Base-by-base conservation (phyloP, 2,888 invertebrate species). In the Dione vanillae region DNA sequence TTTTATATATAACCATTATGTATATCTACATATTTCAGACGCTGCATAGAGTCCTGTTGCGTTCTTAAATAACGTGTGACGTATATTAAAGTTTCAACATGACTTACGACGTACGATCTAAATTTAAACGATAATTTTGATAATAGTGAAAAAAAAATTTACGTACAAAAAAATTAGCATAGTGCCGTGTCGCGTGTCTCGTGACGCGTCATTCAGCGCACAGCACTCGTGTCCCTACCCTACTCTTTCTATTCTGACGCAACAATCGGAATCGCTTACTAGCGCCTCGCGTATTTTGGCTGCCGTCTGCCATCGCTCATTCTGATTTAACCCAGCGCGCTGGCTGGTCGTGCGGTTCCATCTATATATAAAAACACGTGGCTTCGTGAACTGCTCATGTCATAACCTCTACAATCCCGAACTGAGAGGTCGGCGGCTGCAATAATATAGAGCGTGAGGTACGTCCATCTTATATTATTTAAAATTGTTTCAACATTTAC, bases 361-460 rank as follows among this genome's bases (percentile, higher is more conserved):
- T 76, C 84, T 83, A 82, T 83, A 83, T 82, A 79, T 85, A 84
- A 83, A 86, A 82, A 78, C 90, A 91, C 91, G 91, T 91, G 91
- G 89, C 87, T 80, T 75, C 59, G 84, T 84, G 85, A 82, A 81
- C 82, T 82, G 78, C 79, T 82, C 79, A 78, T 80, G 82, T 70
- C 78, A 83, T 80, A 80, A 81, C 85, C 80, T 80, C 78, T 67
- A 77, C 71, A 74, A 67, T 75, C 67, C 68, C 64, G 16, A 69
- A 67, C 20, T 72, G 59, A 51, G 41, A 65, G 47, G 64, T 56
- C 40, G 61, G 61, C 61, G 27, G 45, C 61, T 45, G 45, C 45
- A 27, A 67, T 43, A 67, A 61, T 43, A 41, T 47, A 64, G 51
- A 71, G 72, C 51, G 19, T 54, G 51, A 41, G 79, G 80, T 82